Evolutionary conservation across 2,113 vertebrate genomes (phyloP), one percentile per base, ranked within the genome.

Genomic region (Holacanthus passer): DNA sequence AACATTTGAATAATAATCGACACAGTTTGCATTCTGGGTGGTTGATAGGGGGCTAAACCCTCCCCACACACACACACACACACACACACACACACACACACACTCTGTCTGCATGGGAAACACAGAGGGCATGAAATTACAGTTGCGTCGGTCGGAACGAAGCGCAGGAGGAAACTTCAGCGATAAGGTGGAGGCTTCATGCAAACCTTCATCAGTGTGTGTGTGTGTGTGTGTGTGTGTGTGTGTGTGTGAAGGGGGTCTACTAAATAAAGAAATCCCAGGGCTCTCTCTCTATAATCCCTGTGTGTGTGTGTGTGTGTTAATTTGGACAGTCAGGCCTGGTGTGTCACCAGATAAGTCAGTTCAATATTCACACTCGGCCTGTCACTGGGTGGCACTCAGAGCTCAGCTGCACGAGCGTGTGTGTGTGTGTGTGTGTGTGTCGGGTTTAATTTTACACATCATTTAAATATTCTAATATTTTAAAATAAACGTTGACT

Each of bases 121-220:
- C 84, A 92, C 87, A 88, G 87, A 83, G 77, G 74, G 82, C 93
- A 93, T 94, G 93, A 94, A 94, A 93, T 94, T 93, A 90, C 88
- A 86, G 83, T 93, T 78, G 82, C 79, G 81, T 90, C 88, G 37
- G 75, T 92, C 13, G 91, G 91, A 93, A 94, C 88, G 79, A 58
- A 79, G 73, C 55, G 16, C 73, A 74, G 82, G n/a, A 87, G 77
- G 73, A 77, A 81, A 73, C 56, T 81, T 81, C 16, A 29, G 20
- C 20, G 86, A 84, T 87, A 87, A 81, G 85, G 47, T 14, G 22
- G 39, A 65, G 43, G 65, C 79, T 81, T 56, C 78, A 73, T 5
- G 62, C 83, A 76, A 79, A 84, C 76, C 59, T 77, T 59, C 60
- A 60, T 78, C 35, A 31, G 10, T 16, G 31, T 59, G 69, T 59